Evolutionary conservation across 2,797 vertebrate species (phyloP).

Genomic region (Clamator glandarius): DNA sequence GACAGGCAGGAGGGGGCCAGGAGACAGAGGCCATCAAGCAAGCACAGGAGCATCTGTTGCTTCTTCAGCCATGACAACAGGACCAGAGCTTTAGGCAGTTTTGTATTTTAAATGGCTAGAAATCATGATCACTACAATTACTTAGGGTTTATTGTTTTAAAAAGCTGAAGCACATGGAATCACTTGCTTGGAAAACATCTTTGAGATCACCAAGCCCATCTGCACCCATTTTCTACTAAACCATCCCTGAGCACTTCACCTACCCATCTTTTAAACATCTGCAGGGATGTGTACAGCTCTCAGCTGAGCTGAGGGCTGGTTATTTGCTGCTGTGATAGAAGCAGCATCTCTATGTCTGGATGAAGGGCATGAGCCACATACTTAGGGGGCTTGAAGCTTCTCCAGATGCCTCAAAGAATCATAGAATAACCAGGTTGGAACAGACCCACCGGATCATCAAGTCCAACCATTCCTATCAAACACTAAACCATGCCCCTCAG

Average conservation of each 20-base stretch:
- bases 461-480: no score
- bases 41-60: not conserved
- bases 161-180: not conserved
- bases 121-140: not conserved
- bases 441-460: no score
- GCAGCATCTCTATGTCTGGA: not conserved
- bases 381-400: not conserved
- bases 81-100: not conserved
- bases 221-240: no score
- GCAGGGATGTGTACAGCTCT: no score
- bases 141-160: not conserved
- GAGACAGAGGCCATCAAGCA: not conserved
- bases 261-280: no score
- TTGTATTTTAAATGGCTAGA: not conserved
- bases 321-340: not conserved
- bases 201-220: no score
- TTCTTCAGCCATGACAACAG: not conserved
- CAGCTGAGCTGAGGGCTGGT: no score
- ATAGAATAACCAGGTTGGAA: no score
- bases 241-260: no score
- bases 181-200: no score
- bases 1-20: not conserved
- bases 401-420: not conserved
- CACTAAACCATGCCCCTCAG: no score
- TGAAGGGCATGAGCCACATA: rapidly evolving